phyloP scores from a whole-genome alignment of 2,888 invertebrate species.

The Apomyelois bistriatella region DNA sequence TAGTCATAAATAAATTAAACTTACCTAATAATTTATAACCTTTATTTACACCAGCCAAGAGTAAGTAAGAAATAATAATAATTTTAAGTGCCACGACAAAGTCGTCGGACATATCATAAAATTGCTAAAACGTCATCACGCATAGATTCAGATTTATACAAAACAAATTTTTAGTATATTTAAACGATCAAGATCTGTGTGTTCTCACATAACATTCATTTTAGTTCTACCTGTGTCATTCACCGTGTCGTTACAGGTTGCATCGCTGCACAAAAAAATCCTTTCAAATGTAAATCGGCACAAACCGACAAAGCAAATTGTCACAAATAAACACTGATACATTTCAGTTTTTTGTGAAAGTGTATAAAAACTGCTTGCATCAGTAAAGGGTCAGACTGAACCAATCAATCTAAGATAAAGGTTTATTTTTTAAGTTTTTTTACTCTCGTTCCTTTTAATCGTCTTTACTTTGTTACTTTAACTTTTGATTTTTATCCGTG shows the following conservation, averaged over 20 bases:
- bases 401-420: conserved; percentile 78
- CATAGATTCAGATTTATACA: no score
- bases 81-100: no score
- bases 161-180: no score
- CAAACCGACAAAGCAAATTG: conserved; percentile 80
- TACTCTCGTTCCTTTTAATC: conserved; percentile 39
- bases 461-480: conserved; percentile 48
- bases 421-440: conserved; percentile 69
- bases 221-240: conserved; percentile 69
- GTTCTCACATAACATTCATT: conserved; percentile 35
- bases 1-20: no score
- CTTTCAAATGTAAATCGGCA: conserved; percentile 77
- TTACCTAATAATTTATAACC: no score
- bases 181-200: conserved; percentile 47
- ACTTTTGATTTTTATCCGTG: conserved; percentile 67
- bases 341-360: conserved; percentile 68
- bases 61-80: no score
- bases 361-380: conserved; percentile 65
- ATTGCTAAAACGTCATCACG: no score
- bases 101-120: no score
- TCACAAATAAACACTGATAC: conserved; percentile 80
- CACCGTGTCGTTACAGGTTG: conserved; percentile 75
- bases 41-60: no score
- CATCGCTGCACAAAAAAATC: conserved; percentile 59
- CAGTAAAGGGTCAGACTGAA: conserved; percentile 72